phyloP scores from a whole-genome alignment of 2,113 vertebrate genomes.

The Mixornis gularis region DNA sequence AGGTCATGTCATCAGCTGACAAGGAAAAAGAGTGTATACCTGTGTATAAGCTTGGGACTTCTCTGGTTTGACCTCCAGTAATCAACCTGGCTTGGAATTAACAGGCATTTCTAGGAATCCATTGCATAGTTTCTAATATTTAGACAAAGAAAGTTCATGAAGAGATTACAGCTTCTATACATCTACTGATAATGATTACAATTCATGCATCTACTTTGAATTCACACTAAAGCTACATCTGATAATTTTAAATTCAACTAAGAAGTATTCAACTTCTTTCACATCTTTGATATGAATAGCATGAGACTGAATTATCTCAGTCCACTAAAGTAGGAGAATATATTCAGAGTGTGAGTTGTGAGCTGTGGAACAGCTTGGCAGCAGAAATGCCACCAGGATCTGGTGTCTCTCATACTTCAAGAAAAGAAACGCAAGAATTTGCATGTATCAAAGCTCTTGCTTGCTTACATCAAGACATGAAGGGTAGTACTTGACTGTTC shows the following conservation, averaged over 20 bases:
- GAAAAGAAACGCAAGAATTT: background rate
- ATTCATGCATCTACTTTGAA: background rate
- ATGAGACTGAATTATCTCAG: background rate
- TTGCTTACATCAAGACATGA: background rate
- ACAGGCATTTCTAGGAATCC: background rate
- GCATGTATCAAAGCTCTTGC: background rate
- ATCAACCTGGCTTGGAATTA: background rate
- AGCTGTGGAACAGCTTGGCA: background rate
- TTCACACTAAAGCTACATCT: background rate
- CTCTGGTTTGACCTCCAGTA: background rate
- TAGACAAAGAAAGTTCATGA: background rate
- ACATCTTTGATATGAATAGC: background rate
- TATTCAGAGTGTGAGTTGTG: background rate
- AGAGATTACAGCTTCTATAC: background rate
- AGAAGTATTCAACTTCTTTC: background rate
- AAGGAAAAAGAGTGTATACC: background rate
- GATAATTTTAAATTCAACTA: background rate
- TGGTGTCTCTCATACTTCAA: background rate
- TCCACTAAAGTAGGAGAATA: background rate
- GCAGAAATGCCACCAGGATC: background rate
- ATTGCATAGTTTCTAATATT: background rate
- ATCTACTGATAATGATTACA: background rate
- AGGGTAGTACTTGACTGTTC: background rate
- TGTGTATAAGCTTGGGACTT: background rate
- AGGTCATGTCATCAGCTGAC: background rate